Percentiles rank a stretch among this genome's conserved stretches.
Evolutionary conservation across 2,888 invertebrate species (phyloP).

Genomic region (Lycaena phlaeas): DNA sequence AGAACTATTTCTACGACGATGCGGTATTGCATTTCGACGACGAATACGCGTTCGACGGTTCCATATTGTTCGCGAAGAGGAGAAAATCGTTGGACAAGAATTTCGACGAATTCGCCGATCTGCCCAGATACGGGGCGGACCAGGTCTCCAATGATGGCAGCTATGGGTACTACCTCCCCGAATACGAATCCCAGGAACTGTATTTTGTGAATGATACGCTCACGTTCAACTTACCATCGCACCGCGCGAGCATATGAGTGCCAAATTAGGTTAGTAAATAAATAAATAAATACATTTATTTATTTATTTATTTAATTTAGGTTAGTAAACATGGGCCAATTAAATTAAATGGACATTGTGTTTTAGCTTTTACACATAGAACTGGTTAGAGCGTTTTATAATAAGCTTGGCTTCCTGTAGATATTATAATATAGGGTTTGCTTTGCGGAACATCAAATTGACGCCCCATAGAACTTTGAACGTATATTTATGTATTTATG

Average conservation of each 20-base stretch:
- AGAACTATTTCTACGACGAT: constrained; percentile 67
- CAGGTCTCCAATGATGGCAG: constrained; percentile 59
- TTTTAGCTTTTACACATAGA: constrained; percentile 58
- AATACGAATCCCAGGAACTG: constrained; percentile 51
- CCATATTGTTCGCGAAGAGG: constrained; percentile 57
- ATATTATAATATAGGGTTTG: constrained; percentile 22
- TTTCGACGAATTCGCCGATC: constrained; percentile 45
- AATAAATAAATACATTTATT: too few species aligned
- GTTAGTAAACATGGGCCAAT: constrained; percentile 24
- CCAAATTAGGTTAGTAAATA: constrained; percentile 44
- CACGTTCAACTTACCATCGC: constrained; percentile 58
- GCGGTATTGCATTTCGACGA: constrained; percentile 63
- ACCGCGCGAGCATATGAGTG: constrained; percentile 64
- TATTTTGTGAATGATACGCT: constrained; percentile 62
- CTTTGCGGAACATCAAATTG: constrained; percentile 7
- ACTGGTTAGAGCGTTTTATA: constrained; percentile 38
- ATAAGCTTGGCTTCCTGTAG: constrained; percentile 56
- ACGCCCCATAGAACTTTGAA: not conserved
- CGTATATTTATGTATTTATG: too few species aligned
- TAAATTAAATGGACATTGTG: constrained; percentile 26
- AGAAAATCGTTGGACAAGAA: constrained; percentile 59
- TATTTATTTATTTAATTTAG: too few species aligned
- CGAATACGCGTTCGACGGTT: constrained; percentile 63
- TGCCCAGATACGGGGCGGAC: constrained; percentile 42
- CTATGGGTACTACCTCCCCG: constrained; percentile 60